Percentiles rank a stretch among this genome's conserved stretches.
Evolutionary conservation across 2,797 vertebrate species (phyloP).

Genomic region (Enteromius afrohamiltoni): DNA sequence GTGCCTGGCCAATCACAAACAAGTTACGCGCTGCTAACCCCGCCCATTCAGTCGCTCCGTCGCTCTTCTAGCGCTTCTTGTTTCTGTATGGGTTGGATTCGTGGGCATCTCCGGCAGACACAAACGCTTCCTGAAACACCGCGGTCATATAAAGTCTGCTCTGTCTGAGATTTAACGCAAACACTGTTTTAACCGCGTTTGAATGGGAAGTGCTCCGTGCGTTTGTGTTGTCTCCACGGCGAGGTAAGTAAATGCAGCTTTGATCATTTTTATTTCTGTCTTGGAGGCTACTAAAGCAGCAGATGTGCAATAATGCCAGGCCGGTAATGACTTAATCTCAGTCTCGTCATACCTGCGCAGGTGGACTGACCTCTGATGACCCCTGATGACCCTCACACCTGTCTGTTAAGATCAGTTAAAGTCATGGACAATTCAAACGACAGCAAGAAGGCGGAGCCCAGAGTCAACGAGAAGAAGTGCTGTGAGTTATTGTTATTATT

Average conservation of each 20-base stretch:
- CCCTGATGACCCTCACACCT: slow-evolving; percentile 21
- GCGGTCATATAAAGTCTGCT: not conserved
- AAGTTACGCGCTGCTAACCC: not conserved
- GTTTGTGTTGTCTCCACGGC: not conserved
- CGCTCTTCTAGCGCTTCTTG: not conserved
- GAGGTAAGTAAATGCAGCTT: not conserved
- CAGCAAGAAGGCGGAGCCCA: slow-evolving; percentile 34
- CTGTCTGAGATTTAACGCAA: not conserved
- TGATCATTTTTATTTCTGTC: not conserved
- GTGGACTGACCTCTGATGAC: slow-evolving; percentile 20
- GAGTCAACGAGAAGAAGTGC: slow-evolving; percentile 78
- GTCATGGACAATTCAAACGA: slow-evolving; percentile 28
- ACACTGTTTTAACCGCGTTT: not conserved
- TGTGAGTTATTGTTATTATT: slow-evolving; percentile 69
- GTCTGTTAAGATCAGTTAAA: not conserved
- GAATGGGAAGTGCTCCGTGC: not conserved
- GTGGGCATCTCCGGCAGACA: not conserved
- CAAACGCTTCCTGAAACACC: slow-evolving; percentile 37
- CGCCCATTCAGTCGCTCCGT: not conserved
- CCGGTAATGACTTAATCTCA: not conserved
- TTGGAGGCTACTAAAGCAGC: not conserved
- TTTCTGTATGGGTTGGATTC: too few species aligned
- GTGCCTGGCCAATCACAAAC: not conserved
- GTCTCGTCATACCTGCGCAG: slow-evolving; percentile 12
- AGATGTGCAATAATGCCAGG: not conserved